Evolutionary conservation across 2,888 invertebrate genomes (phyloP), one percentile per base, ranked within the genome.

Genomic region (Ormyrus thymus): DNA sequence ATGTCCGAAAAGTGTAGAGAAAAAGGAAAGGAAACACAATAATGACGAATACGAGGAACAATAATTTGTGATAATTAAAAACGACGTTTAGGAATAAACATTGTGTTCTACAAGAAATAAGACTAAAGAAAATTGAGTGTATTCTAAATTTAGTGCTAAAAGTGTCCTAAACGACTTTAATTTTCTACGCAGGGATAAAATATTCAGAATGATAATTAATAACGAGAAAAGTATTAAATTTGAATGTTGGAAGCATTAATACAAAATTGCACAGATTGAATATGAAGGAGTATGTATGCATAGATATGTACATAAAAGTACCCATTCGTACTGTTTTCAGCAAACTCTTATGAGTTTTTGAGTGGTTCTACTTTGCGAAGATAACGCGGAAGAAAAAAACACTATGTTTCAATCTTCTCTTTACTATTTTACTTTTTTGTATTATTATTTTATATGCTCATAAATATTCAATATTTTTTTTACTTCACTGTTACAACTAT

Each of bases 51-150:
- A 81, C 81, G 70, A 76, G 81, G 89, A 89, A 89, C 89, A 89
- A 89, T 89, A 89, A 89, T 89, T 89, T 89, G 89, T 89, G 89
- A 89, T 89, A 89, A 87, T 83, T 86, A 82, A 83, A 76, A 79
- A 70, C 86, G 84, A 86, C 82, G 85, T 87, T 87, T 86, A 87
- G 86, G 85, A 87, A 87, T 86, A 86, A 88, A 87, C 85, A 89
- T 88, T 89, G 89, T 88, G 89, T 89, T 89, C 88, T 87, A 86
- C 87, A 85, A 65, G 86, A 78, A 79, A 58, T 69, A 75, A 80
- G 76, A 81, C 77, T 80, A 69, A 76, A 61, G 70, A 81, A 29
- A 79, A 80, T 77, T 81, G 72, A 75, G 74, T 69, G 79, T 80
- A 81, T 87, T 88, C 87, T 88, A 88, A 89, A 88, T 88, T 88